phyloP scores from a whole-genome alignment of 1,140 invertebrate genomes.

The Drosophila kanapiae region DNA sequence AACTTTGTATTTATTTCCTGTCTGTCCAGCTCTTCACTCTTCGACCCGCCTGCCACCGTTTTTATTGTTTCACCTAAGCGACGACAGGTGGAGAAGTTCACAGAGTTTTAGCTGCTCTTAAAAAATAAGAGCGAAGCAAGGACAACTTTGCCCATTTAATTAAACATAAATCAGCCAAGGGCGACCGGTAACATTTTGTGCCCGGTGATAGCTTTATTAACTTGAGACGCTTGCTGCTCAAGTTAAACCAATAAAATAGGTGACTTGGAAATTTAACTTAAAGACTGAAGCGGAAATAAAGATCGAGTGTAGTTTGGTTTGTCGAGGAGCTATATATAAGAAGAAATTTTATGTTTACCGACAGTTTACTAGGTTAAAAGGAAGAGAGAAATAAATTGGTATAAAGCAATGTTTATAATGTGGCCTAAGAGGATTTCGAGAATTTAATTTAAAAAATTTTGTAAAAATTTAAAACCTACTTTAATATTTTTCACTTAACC shows the following conservation, averaged over 20 bases:
- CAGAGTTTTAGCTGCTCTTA: conserved; percentile 58
- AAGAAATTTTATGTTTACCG: too few species aligned
- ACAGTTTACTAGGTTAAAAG: too few species aligned
- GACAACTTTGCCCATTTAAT: conserved; percentile 44
- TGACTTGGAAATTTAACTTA: not conserved
- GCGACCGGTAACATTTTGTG: not conserved
- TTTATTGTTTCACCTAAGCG: conserved; percentile 63
- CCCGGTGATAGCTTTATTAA: conserved; percentile 28
- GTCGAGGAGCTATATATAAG: too few species aligned
- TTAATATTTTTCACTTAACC: not conserved
- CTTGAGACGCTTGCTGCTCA: conserved; percentile 5
- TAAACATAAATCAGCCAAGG: conserved; percentile 51
- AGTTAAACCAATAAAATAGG: conserved; percentile 7
- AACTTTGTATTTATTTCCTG: conserved; percentile 79
- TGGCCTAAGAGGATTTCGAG: too few species aligned
- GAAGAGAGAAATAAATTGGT: too few species aligned
- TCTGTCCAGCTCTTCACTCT: conserved; percentile 46
- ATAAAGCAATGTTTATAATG: too few species aligned
- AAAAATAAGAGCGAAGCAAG: conserved; percentile 21
- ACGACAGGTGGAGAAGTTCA: conserved; percentile 73
- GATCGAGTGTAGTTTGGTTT: not conserved
- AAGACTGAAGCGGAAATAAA: not conserved
- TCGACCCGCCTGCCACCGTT: conserved; percentile 4
- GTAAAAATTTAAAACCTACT: not conserved
- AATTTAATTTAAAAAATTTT: too few species aligned